A percentile compares a stretch with the other conserved stretches of the same genome.
Conservation (phyloP, 2,888 invertebrate species). For the Spatulosminthurus flaviceps region DNA sequence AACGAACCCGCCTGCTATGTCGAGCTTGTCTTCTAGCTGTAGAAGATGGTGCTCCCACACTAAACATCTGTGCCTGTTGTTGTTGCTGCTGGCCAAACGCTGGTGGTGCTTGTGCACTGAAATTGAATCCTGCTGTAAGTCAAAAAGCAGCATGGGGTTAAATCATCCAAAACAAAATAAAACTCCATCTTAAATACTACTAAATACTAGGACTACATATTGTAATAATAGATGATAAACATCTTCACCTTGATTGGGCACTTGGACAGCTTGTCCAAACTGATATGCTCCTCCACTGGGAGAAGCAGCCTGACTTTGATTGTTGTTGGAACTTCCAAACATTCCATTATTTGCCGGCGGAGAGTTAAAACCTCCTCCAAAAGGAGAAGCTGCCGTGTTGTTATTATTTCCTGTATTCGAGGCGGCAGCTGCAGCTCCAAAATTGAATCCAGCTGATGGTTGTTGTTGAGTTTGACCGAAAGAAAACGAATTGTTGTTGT, state of each 20-base stretch:
- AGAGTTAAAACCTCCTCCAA: conserved; percentile 36
- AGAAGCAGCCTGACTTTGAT: conserved; percentile 4
- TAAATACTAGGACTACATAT: too few relatives aligned
- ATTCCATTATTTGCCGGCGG: neutral
- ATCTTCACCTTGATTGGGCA: conserved; percentile 10
- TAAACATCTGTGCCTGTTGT: conserved; percentile 38
- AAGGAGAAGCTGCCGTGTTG: neutral
- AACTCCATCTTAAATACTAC: too few relatives aligned
- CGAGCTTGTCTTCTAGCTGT: conserved; percentile 22
- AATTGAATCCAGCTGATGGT: conserved; percentile 16
- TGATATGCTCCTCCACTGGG: conserved; percentile 48
- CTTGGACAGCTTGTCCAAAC: conserved; percentile 47
- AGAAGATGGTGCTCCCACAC: conserved; percentile 21
- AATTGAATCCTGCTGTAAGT: conserved; percentile 42
- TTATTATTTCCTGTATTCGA: neutral
- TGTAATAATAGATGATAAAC: too few relatives aligned
- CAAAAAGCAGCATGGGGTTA: neutral
- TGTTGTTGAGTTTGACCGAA: conserved; percentile 42
- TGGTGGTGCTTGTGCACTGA: conserved; percentile 41
- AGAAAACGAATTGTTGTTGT: conserved; percentile 19
- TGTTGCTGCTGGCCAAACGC: conserved; percentile 29
- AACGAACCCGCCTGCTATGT: neutral
- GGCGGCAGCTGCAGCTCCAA: conserved; percentile 24
- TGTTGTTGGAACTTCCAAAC: conserved; percentile 9
- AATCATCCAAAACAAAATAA: too few relatives aligned